These are phyloP conservation scores for Piprites chloris DNA, from an alignment of 2,113 vertebrate species.

Conservation along the genomic window DNA sequence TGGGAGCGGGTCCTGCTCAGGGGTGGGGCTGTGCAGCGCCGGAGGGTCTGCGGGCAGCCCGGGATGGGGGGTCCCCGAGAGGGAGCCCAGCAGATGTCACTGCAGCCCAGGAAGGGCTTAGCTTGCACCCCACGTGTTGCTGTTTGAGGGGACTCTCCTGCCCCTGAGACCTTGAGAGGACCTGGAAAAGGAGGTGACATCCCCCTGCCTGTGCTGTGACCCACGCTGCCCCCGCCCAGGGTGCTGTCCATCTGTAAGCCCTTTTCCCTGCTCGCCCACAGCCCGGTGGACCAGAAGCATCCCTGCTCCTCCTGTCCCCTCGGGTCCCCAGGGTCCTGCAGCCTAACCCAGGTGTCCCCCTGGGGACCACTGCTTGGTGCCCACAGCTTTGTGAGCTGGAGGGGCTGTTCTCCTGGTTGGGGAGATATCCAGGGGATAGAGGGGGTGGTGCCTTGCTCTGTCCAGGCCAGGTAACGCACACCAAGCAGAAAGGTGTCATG, in stretches of 20 bases:
- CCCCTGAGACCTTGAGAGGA: fast-evolving
- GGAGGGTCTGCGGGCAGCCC: not conserved
- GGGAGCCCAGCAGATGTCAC: conserved; percentile 32
- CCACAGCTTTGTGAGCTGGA: not conserved
- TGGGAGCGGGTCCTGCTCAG: fast-evolving
- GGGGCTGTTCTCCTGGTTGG: not conserved
- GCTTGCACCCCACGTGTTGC: not conserved
- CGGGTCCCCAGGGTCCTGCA: fast-evolving
- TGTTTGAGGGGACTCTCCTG: not conserved
- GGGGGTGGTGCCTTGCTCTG: fast-evolving
- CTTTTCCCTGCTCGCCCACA: not conserved
- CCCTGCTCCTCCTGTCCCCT: not conserved
- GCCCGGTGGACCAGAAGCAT: not conserved
- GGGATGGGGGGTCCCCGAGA: not conserved
- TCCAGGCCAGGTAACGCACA: not conserved
- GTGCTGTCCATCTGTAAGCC: not conserved
- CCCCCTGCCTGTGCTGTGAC: not conserved
- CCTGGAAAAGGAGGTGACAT: not conserved
- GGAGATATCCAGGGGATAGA: not conserved
- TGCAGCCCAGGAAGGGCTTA: not conserved
- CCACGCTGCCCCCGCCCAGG: not conserved
- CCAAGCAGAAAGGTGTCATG: fast-evolving
- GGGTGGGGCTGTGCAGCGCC: not conserved
- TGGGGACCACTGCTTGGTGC: not conserved
- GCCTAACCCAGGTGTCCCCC: not conserved